phyloP scores from a whole-genome alignment of 1,140 invertebrate genomes.

The Bombus fervidus region DNA sequence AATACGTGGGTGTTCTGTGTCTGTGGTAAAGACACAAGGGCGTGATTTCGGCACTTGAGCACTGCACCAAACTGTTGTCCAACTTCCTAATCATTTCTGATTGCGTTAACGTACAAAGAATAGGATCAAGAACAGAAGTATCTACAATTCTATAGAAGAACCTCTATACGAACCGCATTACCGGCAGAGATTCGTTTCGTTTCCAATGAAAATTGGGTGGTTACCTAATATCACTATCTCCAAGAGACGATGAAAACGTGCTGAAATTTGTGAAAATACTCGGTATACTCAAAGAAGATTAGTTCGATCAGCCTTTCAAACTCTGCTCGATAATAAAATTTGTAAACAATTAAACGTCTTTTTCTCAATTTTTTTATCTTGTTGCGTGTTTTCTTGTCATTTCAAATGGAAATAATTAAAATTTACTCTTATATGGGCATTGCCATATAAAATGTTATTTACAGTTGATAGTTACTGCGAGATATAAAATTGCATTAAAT shows the following conservation, averaged over 20 bases:
- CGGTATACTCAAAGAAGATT: neutral
- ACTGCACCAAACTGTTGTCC: neutral
- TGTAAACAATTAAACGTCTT: too few relatives aligned
- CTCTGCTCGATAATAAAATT: neutral
- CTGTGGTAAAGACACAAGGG: neutral
- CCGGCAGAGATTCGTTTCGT: too few relatives aligned
- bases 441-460: neutral
- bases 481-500: neutral
- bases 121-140: too few relatives aligned
- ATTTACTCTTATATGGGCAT: neutral
- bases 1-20: constrained; percentile 35
- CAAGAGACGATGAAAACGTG: too few relatives aligned
- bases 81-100: constrained; percentile 14
- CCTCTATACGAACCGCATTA: too few relatives aligned
- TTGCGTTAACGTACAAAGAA: constrained; percentile 6
- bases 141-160: too few relatives aligned
- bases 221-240: too few relatives aligned
- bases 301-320: neutral
- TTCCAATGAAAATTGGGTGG: too few relatives aligned
- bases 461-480: too few relatives aligned
- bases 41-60: too few relatives aligned
- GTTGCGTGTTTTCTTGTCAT: neutral
- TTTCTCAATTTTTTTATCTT: too few relatives aligned
- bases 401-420: neutral
- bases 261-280: too few relatives aligned